phyloP scores from a whole-genome alignment of 2,113 vertebrate species.

The Menidia beryllina region DNA sequence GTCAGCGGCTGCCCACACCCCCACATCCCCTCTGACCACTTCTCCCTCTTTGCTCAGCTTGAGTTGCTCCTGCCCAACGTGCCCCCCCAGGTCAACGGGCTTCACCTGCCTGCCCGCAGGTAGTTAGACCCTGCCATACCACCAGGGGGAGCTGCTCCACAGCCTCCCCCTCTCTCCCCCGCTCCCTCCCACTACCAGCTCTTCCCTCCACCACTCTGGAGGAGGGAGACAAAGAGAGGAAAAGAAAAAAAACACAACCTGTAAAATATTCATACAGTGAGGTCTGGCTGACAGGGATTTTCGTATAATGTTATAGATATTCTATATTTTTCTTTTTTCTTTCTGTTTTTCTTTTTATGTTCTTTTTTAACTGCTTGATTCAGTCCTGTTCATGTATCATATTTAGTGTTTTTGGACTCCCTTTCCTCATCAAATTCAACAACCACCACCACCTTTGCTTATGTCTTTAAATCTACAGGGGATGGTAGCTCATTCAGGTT shows the following conservation, averaged over 20 bases:
- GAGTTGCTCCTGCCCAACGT: conserved; percentile 95
- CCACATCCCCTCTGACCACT: conserved; percentile 98
- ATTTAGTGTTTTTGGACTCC: conserved; percentile 88
- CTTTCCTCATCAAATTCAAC: conserved; percentile 42
- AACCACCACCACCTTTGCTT: conserved; percentile 72
- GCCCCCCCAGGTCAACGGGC: conserved; percentile 91
- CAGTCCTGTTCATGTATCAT: conserved; percentile 87
- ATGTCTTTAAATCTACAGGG: conserved; percentile 70
- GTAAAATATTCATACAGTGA: conserved; percentile 89
- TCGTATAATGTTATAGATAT: conserved; percentile 89
- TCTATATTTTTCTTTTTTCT: conserved; percentile 86
- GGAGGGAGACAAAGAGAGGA: conserved; percentile 83
- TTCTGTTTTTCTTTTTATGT: conserved; percentile 85
- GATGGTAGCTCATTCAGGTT: conserved; percentile 69
- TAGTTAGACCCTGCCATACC: conserved; percentile 88
- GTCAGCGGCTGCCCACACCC: conserved; percentile 97
- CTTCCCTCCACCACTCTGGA: conserved; percentile 65
- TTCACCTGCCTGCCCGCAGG: conserved; percentile 96
- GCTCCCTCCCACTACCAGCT: conserved; percentile 81
- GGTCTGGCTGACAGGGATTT: conserved; percentile 92
- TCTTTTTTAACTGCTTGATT: conserved; percentile 85
- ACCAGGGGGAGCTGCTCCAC: conserved; percentile 83
- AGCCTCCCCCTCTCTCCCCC: conserved; percentile 68
- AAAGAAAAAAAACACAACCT: conserved; percentile 71
- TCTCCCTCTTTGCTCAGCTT: conserved; percentile 98